These are phyloP conservation scores for Tetranychus piercei DNA, from an alignment of 2,888 invertebrate species.

Conservation along the genomic window DNA sequence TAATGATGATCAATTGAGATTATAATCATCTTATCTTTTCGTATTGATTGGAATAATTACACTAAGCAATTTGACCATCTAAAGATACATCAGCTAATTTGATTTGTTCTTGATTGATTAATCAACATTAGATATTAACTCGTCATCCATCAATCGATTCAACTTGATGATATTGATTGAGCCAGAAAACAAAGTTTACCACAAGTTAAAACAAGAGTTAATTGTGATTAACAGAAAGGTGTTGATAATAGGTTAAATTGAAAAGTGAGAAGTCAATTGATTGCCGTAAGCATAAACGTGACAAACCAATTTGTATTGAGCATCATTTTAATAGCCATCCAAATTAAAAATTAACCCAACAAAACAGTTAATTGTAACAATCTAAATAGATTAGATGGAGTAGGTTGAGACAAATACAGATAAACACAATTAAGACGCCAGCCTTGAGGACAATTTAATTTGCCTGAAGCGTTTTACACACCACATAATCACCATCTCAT, in stretches of 20 bases:
- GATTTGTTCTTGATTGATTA: background rate
- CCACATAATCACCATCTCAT: background rate
- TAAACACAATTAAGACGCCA: background rate
- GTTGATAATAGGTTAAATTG: background rate
- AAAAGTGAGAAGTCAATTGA: background rate
- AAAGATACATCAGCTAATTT: too few relatives aligned
- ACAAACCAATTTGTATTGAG: background rate
- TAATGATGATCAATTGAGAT: too few relatives aligned
- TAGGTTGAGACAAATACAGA: background rate
- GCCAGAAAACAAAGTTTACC: background rate
- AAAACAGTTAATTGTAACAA: background rate
- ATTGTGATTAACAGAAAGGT: background rate
- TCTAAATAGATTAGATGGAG: background rate
- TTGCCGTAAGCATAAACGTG: background rate
- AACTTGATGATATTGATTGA: too few relatives aligned
- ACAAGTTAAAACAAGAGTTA: background rate
- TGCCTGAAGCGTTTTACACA: background rate
- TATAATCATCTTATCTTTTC: too few relatives aligned
- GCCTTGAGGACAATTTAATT: background rate
- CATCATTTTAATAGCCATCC: background rate
- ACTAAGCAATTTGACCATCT: too few relatives aligned
- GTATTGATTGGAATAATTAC: too few relatives aligned
- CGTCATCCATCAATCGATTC: background rate
- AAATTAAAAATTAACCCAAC: background rate
- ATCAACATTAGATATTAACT: background rate